Percentiles rank a stretch among this genome's conserved stretches.
phyloP scores from a whole-genome alignment of 2,888 invertebrate genomes.

The Volucella inflata region DNA sequence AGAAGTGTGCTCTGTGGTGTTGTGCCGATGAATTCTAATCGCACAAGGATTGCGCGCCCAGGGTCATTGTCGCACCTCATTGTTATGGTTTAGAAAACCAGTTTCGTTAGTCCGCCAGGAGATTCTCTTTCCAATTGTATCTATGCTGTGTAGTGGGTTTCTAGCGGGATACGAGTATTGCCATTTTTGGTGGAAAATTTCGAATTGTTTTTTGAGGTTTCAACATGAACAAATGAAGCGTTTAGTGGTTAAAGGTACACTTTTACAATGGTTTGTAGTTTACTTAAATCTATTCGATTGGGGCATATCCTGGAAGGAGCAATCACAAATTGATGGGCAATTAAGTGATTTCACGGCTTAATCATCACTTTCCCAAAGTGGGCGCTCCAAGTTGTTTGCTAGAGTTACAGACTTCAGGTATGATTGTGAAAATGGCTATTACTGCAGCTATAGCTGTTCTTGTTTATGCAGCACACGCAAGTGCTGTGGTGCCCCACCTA shows the following conservation, averaged over 20 bases:
- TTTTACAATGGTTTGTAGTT: constrained; percentile 6
- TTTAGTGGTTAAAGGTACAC: constrained; percentile 17
- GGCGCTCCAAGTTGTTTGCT: constrained; percentile 69
- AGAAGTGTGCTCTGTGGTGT: constrained; percentile 31
- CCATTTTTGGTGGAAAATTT: background rate
- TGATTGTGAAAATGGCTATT: background rate
- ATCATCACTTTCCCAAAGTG: constrained; percentile 71
- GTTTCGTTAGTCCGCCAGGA: constrained; percentile 30
- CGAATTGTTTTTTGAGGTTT: constrained; percentile 39
- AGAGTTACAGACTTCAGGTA: background rate
- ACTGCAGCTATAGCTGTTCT: constrained; percentile 1
- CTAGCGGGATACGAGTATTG: too few species aligned
- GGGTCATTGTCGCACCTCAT: constrained; percentile 75
- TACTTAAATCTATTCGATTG: constrained; percentile 46
- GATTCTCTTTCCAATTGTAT: constrained; percentile 26
- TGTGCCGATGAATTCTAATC: constrained; percentile 74
- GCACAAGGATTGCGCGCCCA: constrained; percentile 67
- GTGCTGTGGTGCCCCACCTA: constrained; percentile 41
- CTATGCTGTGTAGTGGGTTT: background rate
- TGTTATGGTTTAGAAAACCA: constrained; percentile 60
- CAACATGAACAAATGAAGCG: constrained; percentile 29
- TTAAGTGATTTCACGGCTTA: constrained; percentile 74
- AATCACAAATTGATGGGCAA: constrained; percentile 73
- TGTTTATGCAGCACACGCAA: constrained; percentile 56
- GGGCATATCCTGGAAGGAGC: constrained; percentile 62